Base-by-base conservation (phyloP, 2,113 vertebrate species). In the Calonectris borealis region DNA sequence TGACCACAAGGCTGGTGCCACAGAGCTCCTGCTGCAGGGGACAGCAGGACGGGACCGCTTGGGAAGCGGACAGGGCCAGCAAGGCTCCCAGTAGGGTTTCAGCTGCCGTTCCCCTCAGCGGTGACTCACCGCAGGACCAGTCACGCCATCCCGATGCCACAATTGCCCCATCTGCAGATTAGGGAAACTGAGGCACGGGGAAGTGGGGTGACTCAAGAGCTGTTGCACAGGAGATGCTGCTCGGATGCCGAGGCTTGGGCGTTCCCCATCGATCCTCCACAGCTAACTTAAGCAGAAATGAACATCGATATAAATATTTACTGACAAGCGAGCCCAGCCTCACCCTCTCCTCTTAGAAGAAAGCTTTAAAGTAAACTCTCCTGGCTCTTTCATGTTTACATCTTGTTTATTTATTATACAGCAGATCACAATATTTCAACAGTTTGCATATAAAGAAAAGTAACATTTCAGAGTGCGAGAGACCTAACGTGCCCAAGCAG, bases 381-480 rank as follows among this genome's bases (percentile, higher is more conserved):
- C 96, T 92, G 84, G 93, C 36, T 86, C 91, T 93, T 95, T 96
- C 78, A 88, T 95, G 96, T 94, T 96, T 94, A 96, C 95, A 36
- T 73, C 78, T 95, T 96, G 94, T 97, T 97, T 97, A 97, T 97
- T 97, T 97, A 94, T 96, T 97, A 96, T 96, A 96, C 95, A 97
- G 93, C 93, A 92, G 92, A 97, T 97, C 96, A 97, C 96, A 95
- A 97, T 96, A 95, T 96, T 95, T 94, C 93, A 95, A 90, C 90
- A 89, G 95, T 97, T 97, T 97, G 97, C 96, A 97, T 97, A 97
- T 95, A 97, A 94, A 97, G 94, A 96, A 96, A 96, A 97, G 94
- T 96, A 97, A 97, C 97, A 97, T 97, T 97, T 96, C 96, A 1
- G 92, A 95, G 84, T 95, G 97, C 96, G 12, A 95, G 96, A 96